Base-by-base conservation (phyloP, 2,888 invertebrate genomes). In the Eulithis prunata region DNA sequence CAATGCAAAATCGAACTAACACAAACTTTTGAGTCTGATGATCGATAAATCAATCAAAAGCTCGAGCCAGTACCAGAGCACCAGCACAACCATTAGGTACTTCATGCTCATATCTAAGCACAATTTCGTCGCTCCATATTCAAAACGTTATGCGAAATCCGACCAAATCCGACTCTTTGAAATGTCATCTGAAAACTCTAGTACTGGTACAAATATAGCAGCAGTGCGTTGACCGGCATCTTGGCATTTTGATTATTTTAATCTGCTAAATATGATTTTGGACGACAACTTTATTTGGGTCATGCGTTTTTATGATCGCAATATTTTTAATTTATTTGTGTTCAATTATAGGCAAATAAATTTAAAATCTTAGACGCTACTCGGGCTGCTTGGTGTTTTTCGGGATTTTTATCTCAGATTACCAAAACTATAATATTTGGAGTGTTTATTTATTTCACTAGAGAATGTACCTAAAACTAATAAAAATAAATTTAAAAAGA, bases 161-260 rank as follows among this genome's bases (percentile, higher is more conserved):
- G 8, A 14, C 8, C n/a, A 14, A 54, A 14, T 83, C 84, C 81
- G 80, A 74, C 69, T 62, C 47, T 55, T 55, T 32, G 28, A 28
- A 54, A 55, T 28, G 10, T 43, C 45, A 45, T 51, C 7, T 59
- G 55, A 28, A 11, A 53, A 54, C 59, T 54, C 55, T 49, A 53
- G 21, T 64, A 32, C 49, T 47, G 53, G 41, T 61, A 57, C 61
- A 36, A 68, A 68, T 64, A 58, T 68, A 68, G 43, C 68, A 38
- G 13, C 55, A 59, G 85, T 77, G 80, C 84, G 73, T 82, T 85
- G 85, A 85, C 84, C 85, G 80, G 73, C 68, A 63, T 57, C 36
- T 71, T 79, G 79, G 79, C 77, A 76, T 79, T 74, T 73, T 70
- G 74, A 73, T 74, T 75, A 70, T 52, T 68, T 62, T 72, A 71